Evolutionary conservation across 53 echinoderm and acorn worm species (phyloP).

Genomic region (Echinometra lucunter): DNA sequence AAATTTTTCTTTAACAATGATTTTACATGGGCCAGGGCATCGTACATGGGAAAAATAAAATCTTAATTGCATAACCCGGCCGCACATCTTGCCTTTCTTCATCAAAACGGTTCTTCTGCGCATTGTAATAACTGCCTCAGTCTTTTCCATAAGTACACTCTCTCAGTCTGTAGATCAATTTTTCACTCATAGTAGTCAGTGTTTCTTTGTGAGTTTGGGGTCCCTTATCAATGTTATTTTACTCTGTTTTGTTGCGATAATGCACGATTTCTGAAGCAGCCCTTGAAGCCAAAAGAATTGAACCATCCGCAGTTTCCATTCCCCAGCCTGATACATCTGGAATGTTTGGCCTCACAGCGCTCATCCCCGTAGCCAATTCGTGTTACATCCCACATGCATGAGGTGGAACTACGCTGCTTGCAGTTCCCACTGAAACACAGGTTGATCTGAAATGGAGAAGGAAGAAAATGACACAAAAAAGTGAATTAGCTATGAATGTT

Average conservation of each 20-base stretch:
- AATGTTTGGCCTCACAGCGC: conserved; percentile 86
- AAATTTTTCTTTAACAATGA: conserved; percentile 8
- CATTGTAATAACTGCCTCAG: background rate
- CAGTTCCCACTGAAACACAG: conserved; percentile 83
- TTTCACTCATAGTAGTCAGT: background rate
- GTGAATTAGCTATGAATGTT: background rate
- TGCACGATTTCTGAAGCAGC: conserved; percentile 78
- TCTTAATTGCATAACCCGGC: conserved; percentile 64
- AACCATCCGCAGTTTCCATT: conserved; percentile 90
- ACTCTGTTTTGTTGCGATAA: conserved; percentile 77
- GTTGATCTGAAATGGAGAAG: conserved; percentile 74
- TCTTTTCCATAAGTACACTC: conserved; percentile 29
- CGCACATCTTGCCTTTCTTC: background rate
- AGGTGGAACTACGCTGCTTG: conserved; percentile 75
- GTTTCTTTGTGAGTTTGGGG: background rate
- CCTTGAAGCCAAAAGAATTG: conserved; percentile 81
- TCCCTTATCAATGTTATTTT: conserved; percentile 53
- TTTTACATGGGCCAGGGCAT: conserved; percentile 37
- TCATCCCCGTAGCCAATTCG: conserved; percentile 73
- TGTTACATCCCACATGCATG: conserved; percentile 87
- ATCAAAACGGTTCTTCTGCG: background rate
- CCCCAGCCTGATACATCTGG: conserved; percentile 83
- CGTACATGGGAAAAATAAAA: conserved; percentile 48
- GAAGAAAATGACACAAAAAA: background rate
- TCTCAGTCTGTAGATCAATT: conserved; percentile 19